phyloP scores from a whole-genome alignment of 2,888 invertebrate genomes.

The Apodemia zela region DNA sequence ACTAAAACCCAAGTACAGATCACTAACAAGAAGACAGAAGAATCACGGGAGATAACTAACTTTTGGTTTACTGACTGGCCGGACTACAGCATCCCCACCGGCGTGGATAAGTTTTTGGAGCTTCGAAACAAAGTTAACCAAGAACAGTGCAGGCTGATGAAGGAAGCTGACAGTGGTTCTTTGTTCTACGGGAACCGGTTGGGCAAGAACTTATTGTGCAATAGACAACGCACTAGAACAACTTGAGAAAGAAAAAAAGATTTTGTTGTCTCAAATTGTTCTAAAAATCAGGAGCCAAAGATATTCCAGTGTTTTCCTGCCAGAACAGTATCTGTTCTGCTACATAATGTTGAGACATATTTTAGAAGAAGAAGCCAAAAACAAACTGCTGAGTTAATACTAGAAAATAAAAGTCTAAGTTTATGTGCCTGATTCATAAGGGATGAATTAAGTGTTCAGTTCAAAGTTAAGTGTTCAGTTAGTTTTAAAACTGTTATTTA shows the following conservation, averaged over 20 bases:
- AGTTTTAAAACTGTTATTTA: too few species aligned
- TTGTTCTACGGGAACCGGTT: conserved; percentile 19
- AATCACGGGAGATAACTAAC: conserved; percentile 14
- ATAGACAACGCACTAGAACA: conserved; percentile 18
- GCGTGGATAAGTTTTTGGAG: conserved; percentile 18
- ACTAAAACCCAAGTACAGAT: conserved; percentile 17
- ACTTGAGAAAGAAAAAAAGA: conserved; percentile 18
- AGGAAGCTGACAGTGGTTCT: conserved; percentile 14
- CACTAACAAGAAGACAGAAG: conserved; percentile 15
- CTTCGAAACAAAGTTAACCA: neutral
- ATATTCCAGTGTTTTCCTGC: conserved; percentile 17
- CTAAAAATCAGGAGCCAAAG: conserved; percentile 21
- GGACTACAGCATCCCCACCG: conserved; percentile 17
- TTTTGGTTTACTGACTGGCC: conserved; percentile 21
- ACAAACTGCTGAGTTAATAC: conserved; percentile 12
- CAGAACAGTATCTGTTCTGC: conserved; percentile 18
- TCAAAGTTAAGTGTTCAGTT: too few species aligned
- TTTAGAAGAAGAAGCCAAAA: conserved; percentile 7
- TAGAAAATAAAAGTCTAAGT: too few species aligned
- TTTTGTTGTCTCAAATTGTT: conserved; percentile 17
- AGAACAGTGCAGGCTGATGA: neutral
- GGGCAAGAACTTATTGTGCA: conserved; percentile 19
- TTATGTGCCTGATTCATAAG: too few species aligned
- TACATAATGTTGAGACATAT: conserved; percentile 19
- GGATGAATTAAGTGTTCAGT: too few species aligned